Conservation (phyloP, 1,140 invertebrate species). For the Musca vetustissima region DNA sequence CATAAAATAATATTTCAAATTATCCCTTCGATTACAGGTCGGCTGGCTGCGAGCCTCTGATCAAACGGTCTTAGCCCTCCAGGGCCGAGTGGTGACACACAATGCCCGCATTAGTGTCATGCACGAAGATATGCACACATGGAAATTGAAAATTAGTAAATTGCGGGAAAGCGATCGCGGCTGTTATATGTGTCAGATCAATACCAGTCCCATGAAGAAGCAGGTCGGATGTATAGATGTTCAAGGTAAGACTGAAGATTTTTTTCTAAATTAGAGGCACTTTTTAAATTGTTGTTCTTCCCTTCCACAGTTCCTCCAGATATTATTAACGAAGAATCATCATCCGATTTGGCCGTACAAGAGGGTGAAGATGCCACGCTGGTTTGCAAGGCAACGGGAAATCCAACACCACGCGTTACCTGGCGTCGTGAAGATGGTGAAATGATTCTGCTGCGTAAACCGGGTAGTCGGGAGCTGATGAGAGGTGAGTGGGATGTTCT, state of each 20-base stretch:
- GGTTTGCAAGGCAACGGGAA: constrained; percentile 75
- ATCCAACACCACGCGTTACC: constrained; percentile 69
- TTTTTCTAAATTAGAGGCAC: not conserved
- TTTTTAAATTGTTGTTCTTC: not conserved
- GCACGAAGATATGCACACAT: constrained; percentile 73
- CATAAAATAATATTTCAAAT: not conserved
- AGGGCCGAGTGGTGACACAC: constrained; percentile 85
- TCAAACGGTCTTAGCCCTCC: constrained; percentile 83
- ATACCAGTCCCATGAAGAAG: constrained; percentile 85
- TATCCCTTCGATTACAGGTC: constrained; percentile 62
- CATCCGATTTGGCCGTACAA: constrained; percentile 73
- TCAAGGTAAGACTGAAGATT: constrained; percentile 64
- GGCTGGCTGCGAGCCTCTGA: constrained; percentile 89
- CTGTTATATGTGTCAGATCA: constrained; percentile 87
- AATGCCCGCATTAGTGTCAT: constrained; percentile 78
- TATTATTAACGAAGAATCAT: constrained; percentile 75
- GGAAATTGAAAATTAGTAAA: constrained; percentile 76
- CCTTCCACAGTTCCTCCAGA: constrained; percentile 69
- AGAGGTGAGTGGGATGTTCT: constrained; percentile 66
- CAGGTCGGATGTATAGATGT: constrained; percentile 86
- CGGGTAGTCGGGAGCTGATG: constrained; percentile 63
- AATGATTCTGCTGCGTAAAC: constrained; percentile 67
- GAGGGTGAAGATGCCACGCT: constrained; percentile 81
- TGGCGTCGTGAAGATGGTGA: constrained; percentile 73
- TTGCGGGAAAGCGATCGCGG: constrained; percentile 72